Evolutionary conservation across 2,797 vertebrate genomes (phyloP).

Genomic region (Tenualosa ilisha): DNA sequence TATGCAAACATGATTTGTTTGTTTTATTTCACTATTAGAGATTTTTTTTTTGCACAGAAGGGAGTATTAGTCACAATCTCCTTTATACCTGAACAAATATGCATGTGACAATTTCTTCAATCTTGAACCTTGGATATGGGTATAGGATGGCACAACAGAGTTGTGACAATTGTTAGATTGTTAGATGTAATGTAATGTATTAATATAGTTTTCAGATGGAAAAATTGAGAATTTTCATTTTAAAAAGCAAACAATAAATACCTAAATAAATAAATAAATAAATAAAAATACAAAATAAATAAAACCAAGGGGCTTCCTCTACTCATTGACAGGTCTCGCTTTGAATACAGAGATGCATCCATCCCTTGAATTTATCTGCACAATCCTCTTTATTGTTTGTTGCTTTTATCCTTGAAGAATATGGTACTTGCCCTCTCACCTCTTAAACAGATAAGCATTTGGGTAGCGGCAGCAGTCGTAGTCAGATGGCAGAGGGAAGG

Average conservation of each 20-base stretch:
- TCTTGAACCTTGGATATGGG: too few relatives aligned
- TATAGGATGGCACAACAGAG: too few relatives aligned
- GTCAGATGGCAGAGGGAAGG: not conserved
- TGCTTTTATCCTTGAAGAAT: not conserved
- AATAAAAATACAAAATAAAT: too few relatives aligned
- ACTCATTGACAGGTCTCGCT: conserved; percentile 23
- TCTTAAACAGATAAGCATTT: not conserved
- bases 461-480: not conserved
- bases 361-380: conserved; percentile 2
- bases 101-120: too few relatives aligned
- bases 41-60: too few relatives aligned
- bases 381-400: not conserved
- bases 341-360: conserved; percentile 27
- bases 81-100: too few relatives aligned
- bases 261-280: too few relatives aligned
- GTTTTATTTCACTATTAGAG: too few relatives aligned
- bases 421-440: not conserved
- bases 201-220: not conserved
- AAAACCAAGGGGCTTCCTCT: conserved; percentile 19
- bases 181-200: not conserved
- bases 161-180: not conserved
- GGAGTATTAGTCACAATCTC: too few relatives aligned
- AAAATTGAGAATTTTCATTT: conserved; percentile 32
- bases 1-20: too few relatives aligned
- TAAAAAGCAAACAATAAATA: conserved; percentile 16